phyloP scores from a whole-genome alignment of 2,797 vertebrate species.

The Molossus alvarezi region DNA sequence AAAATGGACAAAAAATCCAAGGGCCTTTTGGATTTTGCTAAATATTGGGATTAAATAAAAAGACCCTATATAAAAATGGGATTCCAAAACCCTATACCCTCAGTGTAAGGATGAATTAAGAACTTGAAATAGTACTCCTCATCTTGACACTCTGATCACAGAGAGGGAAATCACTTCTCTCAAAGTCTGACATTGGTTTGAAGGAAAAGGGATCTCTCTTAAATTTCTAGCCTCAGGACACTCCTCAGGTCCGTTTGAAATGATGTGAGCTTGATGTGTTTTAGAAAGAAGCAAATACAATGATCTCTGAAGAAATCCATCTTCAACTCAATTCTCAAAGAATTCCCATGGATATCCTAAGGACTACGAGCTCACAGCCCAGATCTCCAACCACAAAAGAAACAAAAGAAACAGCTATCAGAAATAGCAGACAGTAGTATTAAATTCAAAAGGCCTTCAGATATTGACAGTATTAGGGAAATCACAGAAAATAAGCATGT shows the following conservation, averaged over 20 bases:
- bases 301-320: not conserved
- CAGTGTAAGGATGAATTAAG: not conserved
- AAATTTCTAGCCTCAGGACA: not conserved
- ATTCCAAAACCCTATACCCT: not conserved
- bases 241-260: not conserved
- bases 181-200: not conserved
- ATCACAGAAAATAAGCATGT: not conserved
- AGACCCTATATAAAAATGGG: not conserved
- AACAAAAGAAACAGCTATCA: not conserved
- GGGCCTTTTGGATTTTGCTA: not conserved
- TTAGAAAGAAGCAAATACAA: not conserved
- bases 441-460: not conserved
- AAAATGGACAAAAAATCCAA: not conserved
- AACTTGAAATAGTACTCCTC: not conserved
- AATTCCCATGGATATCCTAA: not conserved
- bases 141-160: not conserved
- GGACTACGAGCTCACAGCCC: not conserved
- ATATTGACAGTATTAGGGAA: not conserved
- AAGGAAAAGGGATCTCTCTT: not conserved
- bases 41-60: not conserved
- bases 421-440: not conserved
- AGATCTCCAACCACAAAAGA: not conserved
- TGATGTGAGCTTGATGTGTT: not conserved
- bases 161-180: not conserved
- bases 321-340: not conserved